Conservation (phyloP, 2,113 vertebrate genomes). For the Podarcis raffonei region DNA sequence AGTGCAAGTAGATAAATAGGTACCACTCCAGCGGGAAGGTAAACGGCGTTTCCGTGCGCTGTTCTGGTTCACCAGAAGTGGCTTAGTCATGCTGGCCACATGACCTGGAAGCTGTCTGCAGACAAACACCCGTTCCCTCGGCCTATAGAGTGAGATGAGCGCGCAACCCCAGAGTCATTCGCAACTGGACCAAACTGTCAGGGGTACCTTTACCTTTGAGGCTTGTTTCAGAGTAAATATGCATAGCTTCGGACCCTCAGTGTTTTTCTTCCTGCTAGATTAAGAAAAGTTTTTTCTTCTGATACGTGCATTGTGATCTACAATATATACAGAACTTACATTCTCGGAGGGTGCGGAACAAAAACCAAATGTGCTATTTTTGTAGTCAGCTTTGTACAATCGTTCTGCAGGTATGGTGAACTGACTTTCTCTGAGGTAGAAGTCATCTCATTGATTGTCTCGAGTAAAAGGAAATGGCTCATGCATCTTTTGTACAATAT, state of each 20-base stretch:
- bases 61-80: too few relatives aligned
- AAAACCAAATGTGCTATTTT: slow-evolving; percentile 18
- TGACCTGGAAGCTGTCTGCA: too few relatives aligned
- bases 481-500: slow-evolving; percentile 98
- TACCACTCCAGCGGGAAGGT: too few relatives aligned
- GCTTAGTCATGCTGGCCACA: too few relatives aligned
- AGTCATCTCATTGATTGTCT: slow-evolving; percentile 96
- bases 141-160: too few relatives aligned
- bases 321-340: slow-evolving; percentile 35
- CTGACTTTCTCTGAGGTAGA: slow-evolving; percentile 81
- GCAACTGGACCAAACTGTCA: accelerated
- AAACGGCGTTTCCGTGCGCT: too few relatives aligned
- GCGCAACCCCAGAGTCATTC: too few relatives aligned
- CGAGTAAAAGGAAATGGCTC: slow-evolving; percentile 95
- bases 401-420: slow-evolving; percentile 70
- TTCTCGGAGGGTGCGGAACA: background rate
- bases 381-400: slow-evolving; percentile 64
- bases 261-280: background rate
- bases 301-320: background rate
- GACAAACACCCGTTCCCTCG: too few relatives aligned
- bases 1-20: too few relatives aligned
- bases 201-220: too few relatives aligned
- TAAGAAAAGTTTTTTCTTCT: background rate
- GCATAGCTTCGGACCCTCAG: background rate
- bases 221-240: background rate